phyloP scores from a whole-genome alignment of 2,797 vertebrate species.

The Labeo calbasu region DNA sequence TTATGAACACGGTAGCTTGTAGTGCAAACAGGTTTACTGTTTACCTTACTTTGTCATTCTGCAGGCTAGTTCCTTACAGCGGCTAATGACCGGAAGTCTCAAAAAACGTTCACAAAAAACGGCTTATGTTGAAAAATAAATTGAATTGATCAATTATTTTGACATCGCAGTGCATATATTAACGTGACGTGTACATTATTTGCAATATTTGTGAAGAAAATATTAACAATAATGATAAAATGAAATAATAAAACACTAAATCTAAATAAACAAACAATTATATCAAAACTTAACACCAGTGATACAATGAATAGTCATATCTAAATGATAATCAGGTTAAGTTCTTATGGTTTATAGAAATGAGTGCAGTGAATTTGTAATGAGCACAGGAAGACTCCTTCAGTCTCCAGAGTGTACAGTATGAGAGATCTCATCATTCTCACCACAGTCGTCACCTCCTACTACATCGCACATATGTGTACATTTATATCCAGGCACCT shows the following conservation, averaged over 20 bases:
- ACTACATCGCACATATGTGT: conserved; percentile 65
- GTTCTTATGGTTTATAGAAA: conserved; percentile 14
- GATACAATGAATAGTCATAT: neutral
- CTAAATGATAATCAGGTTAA: neutral
- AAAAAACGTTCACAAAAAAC: no score
- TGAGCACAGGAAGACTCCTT: conserved; percentile 54
- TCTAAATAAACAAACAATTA: neutral
- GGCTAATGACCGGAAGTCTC: no score
- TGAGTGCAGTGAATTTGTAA: conserved; percentile 48
- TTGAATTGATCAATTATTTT: neutral
- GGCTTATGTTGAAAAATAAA: no score
- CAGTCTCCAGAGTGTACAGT: conserved; percentile 54
- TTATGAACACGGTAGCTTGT: no score
- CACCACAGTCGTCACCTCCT: conserved; percentile 64
- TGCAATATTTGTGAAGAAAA: neutral
- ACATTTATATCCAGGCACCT: conserved; percentile 60
- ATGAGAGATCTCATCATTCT: conserved; percentile 60
- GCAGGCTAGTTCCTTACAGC: no score
- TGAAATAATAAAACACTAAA: neutral
- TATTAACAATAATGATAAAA: neutral
- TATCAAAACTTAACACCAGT: neutral
- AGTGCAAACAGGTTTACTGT: no score
- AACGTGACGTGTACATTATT: neutral
- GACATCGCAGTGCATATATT: neutral
- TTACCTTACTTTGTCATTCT: no score